Evolutionary conservation across 2,113 vertebrate genomes (phyloP).

Genomic region (Scopus umbretta): DNA sequence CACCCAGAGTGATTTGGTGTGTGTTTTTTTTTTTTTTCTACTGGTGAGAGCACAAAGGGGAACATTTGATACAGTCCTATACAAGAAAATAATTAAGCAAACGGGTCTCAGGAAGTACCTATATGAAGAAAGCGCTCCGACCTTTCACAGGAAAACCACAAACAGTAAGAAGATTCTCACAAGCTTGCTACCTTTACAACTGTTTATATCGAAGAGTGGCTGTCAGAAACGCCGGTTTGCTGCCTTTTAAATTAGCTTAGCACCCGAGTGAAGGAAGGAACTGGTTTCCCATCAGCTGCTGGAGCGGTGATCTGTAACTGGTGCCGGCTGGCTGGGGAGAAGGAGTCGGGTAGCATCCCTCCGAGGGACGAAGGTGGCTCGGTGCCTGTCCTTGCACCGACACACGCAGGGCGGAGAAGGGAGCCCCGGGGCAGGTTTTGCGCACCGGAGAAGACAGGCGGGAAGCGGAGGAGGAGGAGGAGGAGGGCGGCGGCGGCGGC

Average conservation of each 20-base stretch:
- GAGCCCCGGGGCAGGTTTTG: not conserved
- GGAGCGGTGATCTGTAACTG: fast-evolving
- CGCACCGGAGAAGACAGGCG: too few species aligned
- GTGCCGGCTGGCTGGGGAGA: not conserved
- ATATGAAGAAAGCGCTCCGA: fast-evolving
- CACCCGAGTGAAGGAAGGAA: not conserved
- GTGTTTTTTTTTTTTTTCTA: not conserved
- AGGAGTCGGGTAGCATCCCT: fast-evolving
- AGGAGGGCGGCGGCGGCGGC: fast-evolving
- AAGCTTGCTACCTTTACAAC: not conserved
- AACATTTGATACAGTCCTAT: not conserved
- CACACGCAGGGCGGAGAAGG: fast-evolving
- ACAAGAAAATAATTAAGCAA: not conserved
- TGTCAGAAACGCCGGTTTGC: not conserved
- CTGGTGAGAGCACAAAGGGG: not conserved
- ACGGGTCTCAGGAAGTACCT: not conserved
- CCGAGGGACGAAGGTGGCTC: fast-evolving
- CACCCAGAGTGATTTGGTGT: fast-evolving
- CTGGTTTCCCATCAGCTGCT: fast-evolving
- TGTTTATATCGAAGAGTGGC: not conserved
- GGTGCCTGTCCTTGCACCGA: too few species aligned
- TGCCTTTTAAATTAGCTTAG: not conserved
- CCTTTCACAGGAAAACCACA: not conserved
- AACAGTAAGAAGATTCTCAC: not conserved
- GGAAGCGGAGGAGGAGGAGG: not conserved